Evolutionary conservation across 2,797 vertebrate genomes (phyloP), one percentile per base, ranked within the genome.

Genomic region (Thripadectes ignobilis): DNA sequence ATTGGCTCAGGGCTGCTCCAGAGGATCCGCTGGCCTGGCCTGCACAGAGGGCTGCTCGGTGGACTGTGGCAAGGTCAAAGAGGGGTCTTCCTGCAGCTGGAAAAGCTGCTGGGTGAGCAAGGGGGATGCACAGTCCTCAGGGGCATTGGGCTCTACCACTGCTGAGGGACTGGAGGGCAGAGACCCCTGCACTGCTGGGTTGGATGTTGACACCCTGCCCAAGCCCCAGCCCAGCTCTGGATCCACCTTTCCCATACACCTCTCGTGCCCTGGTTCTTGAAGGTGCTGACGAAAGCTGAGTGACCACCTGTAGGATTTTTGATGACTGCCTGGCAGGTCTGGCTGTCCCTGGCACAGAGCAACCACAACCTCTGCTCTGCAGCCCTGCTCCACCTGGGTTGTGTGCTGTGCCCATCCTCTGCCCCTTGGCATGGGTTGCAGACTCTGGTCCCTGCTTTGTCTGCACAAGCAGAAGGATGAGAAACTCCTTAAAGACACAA

Each of bases 1-100:
- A 43, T 26, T 0, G 0, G 34, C 69, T 81, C 0, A 0, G 38
- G 68, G 26, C 73, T 78, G 41, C 55, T 84, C 21, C 57, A 32
- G 52, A 36, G 18, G 32, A 67, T 65, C 48, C 8, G 4, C 46
- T 65, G 43, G 27, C 54, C 38, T 38, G 46, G 22, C 23, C 59
- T 45, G 58, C 61, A 32, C 4, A 7, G 20, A 45, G 58, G 26
- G 38, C 46, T 82, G 46, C 32, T 41, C 22, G n/a, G 8, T 32
- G 51, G 23, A 32, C 49, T 54, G 13, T 48, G 66, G 17, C 7
- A 6, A 66, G 32, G 43, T 29, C 12, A 26, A 43, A 26, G 52
- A 77, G 45, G 43, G 32, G 7, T 11, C 79, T 57, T 55, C 30
- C 48, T 85, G 46, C 10, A 1, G 30, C 66, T 75, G 51, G 45